Conservation (phyloP, 2,797 vertebrate genomes). For the Aeoliscus strigatus region DNA sequence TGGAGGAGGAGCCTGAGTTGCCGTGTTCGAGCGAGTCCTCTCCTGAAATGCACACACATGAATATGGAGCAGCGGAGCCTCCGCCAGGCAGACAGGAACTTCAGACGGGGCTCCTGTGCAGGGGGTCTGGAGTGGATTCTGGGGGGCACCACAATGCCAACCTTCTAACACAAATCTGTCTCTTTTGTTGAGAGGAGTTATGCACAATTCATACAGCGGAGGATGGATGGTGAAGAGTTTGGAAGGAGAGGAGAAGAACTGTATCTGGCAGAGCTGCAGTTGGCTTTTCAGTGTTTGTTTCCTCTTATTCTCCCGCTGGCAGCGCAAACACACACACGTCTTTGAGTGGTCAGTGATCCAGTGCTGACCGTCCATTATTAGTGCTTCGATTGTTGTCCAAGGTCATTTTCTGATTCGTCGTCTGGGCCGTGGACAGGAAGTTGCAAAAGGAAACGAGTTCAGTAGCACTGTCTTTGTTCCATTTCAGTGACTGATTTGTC, state of each 20-base stretch:
- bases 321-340: conserved; percentile 23
- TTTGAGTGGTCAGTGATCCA: conserved; percentile 25
- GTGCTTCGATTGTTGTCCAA: conserved; percentile 39
- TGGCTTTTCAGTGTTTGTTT: conserved; percentile 1
- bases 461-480: too few relatives aligned
- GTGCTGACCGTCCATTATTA: conserved; percentile 35
- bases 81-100: conserved; percentile 47
- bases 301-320: conserved; percentile 5
- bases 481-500: too few relatives aligned
- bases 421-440: too few relatives aligned
- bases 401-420: too few relatives aligned
- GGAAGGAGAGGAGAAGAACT: conserved; percentile 12
- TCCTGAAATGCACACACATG: conserved; percentile 39
- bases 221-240: conserved; percentile 32
- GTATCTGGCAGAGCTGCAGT: conserved; percentile 14
- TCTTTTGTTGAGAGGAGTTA: conserved; percentile 59
- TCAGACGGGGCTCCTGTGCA: conserved; percentile 59
- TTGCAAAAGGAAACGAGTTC: too few relatives aligned
- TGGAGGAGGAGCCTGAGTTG: conserved; percentile 32
- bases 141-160: conserved; percentile 50
- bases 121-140: conserved; percentile 66
- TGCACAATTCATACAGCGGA: conserved; percentile 63
- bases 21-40: conserved; percentile 31
- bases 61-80: conserved; percentile 63
- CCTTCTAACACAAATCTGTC: conserved; percentile 41